These are phyloP conservation scores for Octodonta nipae DNA, from an alignment of 2,888 invertebrate genomes.

Conservation along the genomic window DNA sequence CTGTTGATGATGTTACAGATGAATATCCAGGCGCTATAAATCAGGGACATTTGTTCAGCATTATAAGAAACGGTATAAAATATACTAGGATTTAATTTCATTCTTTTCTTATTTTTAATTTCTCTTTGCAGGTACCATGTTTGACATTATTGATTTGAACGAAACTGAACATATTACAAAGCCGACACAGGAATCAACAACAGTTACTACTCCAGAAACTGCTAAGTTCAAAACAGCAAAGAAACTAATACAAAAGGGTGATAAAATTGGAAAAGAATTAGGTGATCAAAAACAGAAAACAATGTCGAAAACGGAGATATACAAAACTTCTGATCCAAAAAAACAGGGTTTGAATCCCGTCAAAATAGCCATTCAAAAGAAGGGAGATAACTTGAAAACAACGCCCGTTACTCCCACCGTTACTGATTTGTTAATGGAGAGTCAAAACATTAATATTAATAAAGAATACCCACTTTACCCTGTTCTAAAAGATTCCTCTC, in stretches of 20 bases:
- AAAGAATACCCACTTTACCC: constrained; percentile 32
- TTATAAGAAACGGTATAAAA: constrained; percentile 35
- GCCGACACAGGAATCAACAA: constrained; percentile 6
- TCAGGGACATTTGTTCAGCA: constrained; percentile 35
- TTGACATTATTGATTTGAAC: constrained; percentile 34
- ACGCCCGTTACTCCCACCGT: neutral
- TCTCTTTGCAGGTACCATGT: constrained; percentile 28
- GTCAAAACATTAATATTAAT: constrained; percentile 23
- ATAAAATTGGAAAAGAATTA: constrained; percentile 7
- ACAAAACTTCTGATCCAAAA: constrained; percentile 18
- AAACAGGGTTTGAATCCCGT: constrained; percentile 5
- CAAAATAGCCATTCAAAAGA: neutral
- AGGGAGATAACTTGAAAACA: no score
- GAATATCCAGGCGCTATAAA: constrained; percentile 34
- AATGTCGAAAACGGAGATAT: constrained; percentile 17
- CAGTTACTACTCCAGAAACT: constrained; percentile 10
- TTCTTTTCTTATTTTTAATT: no score
- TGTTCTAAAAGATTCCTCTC: constrained; percentile 22
- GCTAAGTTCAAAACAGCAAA: constrained; percentile 8
- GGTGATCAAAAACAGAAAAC: constrained; percentile 17
- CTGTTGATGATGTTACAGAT: constrained; percentile 9
- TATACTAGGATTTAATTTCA: no score
- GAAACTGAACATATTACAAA: constrained; percentile 21
- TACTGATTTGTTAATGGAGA: constrained; percentile 11
- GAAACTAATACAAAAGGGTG: constrained; percentile 7